Conservation (phyloP, 2,888 invertebrate species). For the Hypena proboscidalis region DNA sequence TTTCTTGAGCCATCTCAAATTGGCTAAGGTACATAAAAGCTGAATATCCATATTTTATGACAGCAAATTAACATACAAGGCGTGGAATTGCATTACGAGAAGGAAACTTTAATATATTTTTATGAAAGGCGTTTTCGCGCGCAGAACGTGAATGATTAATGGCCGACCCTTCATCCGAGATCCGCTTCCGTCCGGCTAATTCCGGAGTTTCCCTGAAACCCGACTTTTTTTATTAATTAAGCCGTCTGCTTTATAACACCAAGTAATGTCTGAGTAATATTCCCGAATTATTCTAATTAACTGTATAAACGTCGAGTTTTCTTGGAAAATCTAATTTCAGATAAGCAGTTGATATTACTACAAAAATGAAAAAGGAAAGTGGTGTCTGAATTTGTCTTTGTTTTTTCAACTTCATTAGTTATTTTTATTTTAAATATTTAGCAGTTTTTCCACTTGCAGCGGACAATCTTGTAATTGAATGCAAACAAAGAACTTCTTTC, state of each 20-base stretch:
- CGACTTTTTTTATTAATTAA: constrained; percentile 64
- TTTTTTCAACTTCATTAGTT: constrained; percentile 10
- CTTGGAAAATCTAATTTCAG: constrained; percentile 33
- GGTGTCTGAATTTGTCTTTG: constrained; percentile 19
- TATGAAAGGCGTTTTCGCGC: constrained; percentile 74
- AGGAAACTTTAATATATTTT: constrained; percentile 78
- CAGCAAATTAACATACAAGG: constrained; percentile 76
- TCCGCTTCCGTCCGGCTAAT: constrained; percentile 63
- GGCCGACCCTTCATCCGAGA: constrained; percentile 68
- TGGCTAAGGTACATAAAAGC: constrained; percentile 58
- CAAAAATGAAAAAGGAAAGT: constrained; percentile 15
- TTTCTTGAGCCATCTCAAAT: constrained; percentile 47
- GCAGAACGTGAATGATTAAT: constrained; percentile 76
- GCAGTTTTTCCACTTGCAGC: constrained; percentile 3
- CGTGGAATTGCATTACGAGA: constrained; percentile 68
- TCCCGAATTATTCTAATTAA: constrained; percentile 36
- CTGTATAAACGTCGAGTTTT: constrained; percentile 26
- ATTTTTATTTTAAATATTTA: constrained; percentile 20
- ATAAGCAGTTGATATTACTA: constrained; percentile 27
- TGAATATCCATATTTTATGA: constrained; percentile 67
- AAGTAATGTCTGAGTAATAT: constrained; percentile 33
- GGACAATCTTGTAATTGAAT: constrained; percentile 17
- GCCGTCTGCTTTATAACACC: constrained; percentile 50
- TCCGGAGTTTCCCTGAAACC: constrained; percentile 52
- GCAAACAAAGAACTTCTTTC: not conserved